Base-by-base conservation (phyloP, 1,140 invertebrate species). In the Drosophila athabasca region DNA sequence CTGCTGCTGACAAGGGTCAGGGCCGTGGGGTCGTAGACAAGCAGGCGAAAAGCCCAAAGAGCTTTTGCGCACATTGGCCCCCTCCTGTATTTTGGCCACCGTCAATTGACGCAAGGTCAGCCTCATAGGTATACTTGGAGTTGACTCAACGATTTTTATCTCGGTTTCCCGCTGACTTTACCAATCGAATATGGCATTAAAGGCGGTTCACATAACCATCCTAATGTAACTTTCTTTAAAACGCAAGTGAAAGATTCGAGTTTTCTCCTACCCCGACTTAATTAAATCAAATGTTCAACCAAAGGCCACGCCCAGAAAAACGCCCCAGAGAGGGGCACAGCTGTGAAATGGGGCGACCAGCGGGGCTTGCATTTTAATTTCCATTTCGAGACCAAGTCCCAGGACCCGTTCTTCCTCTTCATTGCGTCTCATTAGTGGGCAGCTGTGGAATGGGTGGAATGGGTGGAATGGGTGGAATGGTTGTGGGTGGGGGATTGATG, bases 371-470 rank as follows among this genome's bases (percentile, higher is more conserved):
- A 85, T 76, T 85, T 80, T 66, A 74, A 85, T 85, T 87, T 85
- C 73, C 64, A 85, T 84, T 84, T 85, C 70, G 77, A 44, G 68
- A 45, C 54, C 72, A 54, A 59, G 67, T 60, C 46, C 54, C 66
- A 49, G 66, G 57, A 68, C 44, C 31, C 69, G 29, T 53, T 45
- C 62, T 52, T 67, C 26, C 67, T 54, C 62, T 50, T 61, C 69
- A 78, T 74, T 75, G 80, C 80, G 67, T 65, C 67, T 85, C 82
- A 85, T 85, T 85, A 87, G 65, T 50, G 60, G 46, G 17, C 35
- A 9, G 31, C 26, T 19, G n/a, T 35, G 31, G 8, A 35, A 9
- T 35, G 45, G 41, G 17, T 19, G 17, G 17, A 19, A 1, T n/a
- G n/a, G n/a, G n/a, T 35, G 31, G 8, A 35, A 9, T 35, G 45